Evolutionary conservation across 2,113 vertebrate genomes (phyloP).

Genomic region (Prionailurus viverrinus): DNA sequence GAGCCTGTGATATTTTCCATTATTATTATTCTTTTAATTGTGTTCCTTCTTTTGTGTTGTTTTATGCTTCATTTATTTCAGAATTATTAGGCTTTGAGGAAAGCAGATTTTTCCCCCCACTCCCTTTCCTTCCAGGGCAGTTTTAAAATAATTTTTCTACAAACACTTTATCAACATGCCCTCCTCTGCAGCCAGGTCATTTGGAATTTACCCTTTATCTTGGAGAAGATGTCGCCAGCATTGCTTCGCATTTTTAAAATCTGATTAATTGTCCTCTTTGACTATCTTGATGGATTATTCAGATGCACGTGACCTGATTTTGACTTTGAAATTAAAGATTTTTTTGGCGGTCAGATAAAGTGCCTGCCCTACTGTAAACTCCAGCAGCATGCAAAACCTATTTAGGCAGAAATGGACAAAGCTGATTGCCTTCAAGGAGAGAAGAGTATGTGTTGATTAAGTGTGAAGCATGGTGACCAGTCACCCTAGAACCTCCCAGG

Average conservation of each 20-base stretch:
- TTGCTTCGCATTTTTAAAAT: slow-evolving; percentile 52
- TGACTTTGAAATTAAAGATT: slow-evolving; percentile 64
- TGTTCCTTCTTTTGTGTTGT: slow-evolving; percentile 5
- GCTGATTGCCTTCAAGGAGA: not conserved
- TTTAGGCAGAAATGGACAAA: not conserved
- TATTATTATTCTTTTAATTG: not conserved
- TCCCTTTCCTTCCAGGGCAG: not conserved
- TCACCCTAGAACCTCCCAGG: not conserved
- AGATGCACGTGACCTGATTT: not conserved
- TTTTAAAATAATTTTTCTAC: not conserved
- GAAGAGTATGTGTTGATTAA: not conserved
- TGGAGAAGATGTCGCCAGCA: not conserved
- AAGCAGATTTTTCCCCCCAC: not conserved
- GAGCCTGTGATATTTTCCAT: not conserved
- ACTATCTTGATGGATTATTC: slow-evolving; percentile 62
- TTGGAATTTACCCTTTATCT: not conserved
- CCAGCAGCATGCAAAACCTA: not conserved
- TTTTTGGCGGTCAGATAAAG: slow-evolving; percentile 53
- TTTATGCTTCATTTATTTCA: slow-evolving; percentile 44
- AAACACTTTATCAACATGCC: not conserved
- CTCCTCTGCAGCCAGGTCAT: not conserved
- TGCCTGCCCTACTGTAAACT: not conserved
- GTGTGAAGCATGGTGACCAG: not conserved
- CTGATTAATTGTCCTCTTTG: slow-evolving; percentile 55
- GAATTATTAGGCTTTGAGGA: slow-evolving; percentile 45